phyloP scores from a whole-genome alignment of 2,113 vertebrate species.

The Peromyscus polionotus region DNA sequence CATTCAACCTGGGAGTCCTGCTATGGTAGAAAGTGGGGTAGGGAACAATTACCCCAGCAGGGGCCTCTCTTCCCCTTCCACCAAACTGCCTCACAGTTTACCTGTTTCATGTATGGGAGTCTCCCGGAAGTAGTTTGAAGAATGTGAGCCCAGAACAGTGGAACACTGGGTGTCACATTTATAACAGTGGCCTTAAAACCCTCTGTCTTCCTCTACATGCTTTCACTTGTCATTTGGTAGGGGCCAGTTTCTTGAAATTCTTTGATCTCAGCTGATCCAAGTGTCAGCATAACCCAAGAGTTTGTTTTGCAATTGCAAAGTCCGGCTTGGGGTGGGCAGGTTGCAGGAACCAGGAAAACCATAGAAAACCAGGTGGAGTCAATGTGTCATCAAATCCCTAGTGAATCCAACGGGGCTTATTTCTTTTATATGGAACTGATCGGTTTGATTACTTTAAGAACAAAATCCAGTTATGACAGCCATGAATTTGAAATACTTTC shows the following conservation, averaged over 20 bases:
- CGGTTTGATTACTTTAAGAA: constrained; percentile 66
- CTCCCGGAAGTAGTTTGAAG: not conserved
- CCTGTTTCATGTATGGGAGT: not conserved
- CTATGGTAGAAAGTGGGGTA: not conserved
- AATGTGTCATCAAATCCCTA: constrained; percentile 41
- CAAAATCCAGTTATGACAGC: constrained; percentile 55
- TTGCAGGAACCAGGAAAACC: not conserved
- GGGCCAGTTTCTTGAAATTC: not conserved
- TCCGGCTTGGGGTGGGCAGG: not conserved
- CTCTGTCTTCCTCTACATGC: not conserved
- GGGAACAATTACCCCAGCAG: not conserved
- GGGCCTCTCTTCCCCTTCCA: not conserved
- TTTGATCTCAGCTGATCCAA: not conserved
- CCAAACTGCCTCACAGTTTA: not conserved
- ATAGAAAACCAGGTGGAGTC: not conserved
- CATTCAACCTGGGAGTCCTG: not conserved
- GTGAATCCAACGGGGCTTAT: not conserved
- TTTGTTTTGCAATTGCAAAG: not conserved
- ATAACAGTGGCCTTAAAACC: not conserved
- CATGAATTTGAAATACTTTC: constrained; percentile 18
- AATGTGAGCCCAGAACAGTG: not conserved
- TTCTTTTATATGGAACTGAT: constrained; percentile 41
- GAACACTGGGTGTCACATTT: not conserved
- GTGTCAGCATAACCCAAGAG: not conserved
- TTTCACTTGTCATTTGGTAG: not conserved